These are phyloP conservation scores for Thamnophis elegans DNA, from an alignment of 2,797 vertebrate species.

Conservation along the genomic window DNA sequence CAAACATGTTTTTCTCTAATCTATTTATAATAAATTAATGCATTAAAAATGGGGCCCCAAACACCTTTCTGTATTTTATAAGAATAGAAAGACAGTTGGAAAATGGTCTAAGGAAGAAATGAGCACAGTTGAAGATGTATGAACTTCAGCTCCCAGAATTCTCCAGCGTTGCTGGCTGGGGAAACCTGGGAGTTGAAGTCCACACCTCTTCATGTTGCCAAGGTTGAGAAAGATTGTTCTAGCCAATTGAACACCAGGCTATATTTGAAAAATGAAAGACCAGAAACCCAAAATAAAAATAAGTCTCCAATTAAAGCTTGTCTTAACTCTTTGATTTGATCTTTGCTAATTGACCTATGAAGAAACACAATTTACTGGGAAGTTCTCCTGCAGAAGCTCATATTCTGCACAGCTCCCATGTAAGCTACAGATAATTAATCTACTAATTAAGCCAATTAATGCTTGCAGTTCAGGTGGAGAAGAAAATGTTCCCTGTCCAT, in stretches of 20 bases:
- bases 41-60: constrained; percentile 40
- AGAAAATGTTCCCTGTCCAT: constrained; percentile 8
- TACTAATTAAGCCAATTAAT: neutral
- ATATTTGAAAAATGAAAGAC: neutral
- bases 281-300: neutral
- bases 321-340: neutral
- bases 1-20: constrained; percentile 39
- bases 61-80: constrained; percentile 48
- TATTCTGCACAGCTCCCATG: neutral
- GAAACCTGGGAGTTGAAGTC: neutral
- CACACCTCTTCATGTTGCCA: neutral
- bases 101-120: neutral
- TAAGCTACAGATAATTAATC: neutral
- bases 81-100: constrained; percentile 16
- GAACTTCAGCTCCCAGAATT: no score
- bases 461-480: neutral
- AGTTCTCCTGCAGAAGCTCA: neutral
- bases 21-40: constrained; percentile 4
- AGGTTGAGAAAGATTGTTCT: neutral
- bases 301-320: neutral
- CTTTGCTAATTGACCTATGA: neutral
- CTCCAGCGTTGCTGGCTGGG: neutral
- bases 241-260: neutral
- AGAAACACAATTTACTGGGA: neutral
- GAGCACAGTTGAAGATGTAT: neutral